Percentiles rank a stretch among this genome's conserved stretches.
These are phyloP conservation scores for Paramormyrops kingsleyae DNA, from an alignment of 2,113 vertebrate species.

Conservation along the genomic window DNA sequence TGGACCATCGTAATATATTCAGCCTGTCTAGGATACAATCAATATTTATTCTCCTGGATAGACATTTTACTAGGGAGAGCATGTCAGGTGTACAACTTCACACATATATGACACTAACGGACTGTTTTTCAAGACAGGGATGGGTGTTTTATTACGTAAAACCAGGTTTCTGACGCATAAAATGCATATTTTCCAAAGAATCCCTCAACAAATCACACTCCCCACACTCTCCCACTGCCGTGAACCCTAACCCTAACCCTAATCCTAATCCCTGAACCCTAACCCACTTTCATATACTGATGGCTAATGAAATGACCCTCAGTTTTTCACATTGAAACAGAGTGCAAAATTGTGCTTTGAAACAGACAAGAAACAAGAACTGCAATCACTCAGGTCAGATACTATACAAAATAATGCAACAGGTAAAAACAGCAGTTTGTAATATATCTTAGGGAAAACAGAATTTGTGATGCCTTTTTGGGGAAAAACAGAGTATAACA, in stretches of 20 bases:
- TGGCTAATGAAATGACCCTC: constrained; percentile 34
- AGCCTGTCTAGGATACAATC: constrained; percentile 30
- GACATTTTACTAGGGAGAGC: constrained; percentile 33
- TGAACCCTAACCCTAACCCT: background rate
- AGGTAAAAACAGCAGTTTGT: background rate
- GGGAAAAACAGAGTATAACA: background rate
- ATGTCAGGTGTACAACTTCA: constrained; percentile 28
- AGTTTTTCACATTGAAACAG: constrained; percentile 71
- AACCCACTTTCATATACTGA: background rate
- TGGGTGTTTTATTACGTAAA: background rate
- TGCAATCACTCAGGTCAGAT: background rate
- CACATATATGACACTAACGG: background rate
- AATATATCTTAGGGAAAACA: background rate
- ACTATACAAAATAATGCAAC: background rate
- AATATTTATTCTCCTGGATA: constrained; percentile 38
- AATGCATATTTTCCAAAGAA: background rate
- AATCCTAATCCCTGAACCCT: no score
- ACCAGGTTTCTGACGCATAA: background rate
- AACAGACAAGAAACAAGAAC: background rate
- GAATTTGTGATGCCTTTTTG: background rate
- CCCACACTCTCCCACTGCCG: background rate
- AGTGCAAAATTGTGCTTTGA: constrained; percentile 49
- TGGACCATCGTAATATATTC: constrained; percentile 34
- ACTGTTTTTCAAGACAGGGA: background rate
- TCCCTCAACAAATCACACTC: background rate